Conservation (phyloP, 2,797 vertebrate genomes). For the Hipposideros larvatus region DNA sequence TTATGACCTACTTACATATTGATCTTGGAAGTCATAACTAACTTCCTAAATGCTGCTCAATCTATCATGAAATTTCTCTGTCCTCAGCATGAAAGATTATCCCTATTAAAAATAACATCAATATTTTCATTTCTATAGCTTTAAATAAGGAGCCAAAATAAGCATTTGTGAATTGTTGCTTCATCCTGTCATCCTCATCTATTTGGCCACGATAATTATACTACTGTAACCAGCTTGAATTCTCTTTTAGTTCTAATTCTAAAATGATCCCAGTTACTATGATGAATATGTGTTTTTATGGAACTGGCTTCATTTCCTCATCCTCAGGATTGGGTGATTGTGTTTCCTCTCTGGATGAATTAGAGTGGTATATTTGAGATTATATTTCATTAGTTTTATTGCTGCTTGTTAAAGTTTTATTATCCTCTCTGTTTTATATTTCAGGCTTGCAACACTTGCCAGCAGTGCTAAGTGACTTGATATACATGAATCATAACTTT, state of each 20-base stretch:
- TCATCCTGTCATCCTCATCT: slow-evolving; percentile 60
- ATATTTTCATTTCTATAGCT: slow-evolving; percentile 58
- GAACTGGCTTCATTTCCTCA: slow-evolving; percentile 73
- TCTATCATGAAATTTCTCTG: slow-evolving; percentile 59
- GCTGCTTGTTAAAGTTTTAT: slow-evolving; percentile 84
- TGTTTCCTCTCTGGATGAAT: slow-evolving; percentile 81
- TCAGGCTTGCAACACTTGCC: slow-evolving; percentile 78
- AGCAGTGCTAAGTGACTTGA: slow-evolving; percentile 80
- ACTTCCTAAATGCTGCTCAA: slow-evolving; percentile 12
- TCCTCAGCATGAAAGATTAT: slow-evolving; percentile 47
- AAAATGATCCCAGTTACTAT: slow-evolving; percentile 56
- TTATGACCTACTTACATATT: slow-evolving; percentile 49
- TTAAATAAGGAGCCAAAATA: slow-evolving; percentile 67
- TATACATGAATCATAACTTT: slow-evolving; percentile 81
- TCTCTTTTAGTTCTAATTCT: slow-evolving; percentile 69
- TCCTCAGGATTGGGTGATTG: slow-evolving; percentile 71
- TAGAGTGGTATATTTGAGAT: slow-evolving; percentile 79
- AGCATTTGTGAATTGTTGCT: slow-evolving; percentile 62
- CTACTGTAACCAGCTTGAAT: slow-evolving; percentile 59
- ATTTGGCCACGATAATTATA: slow-evolving; percentile 62
- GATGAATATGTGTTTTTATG: slow-evolving; percentile 76
- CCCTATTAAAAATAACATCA: slow-evolving; percentile 71
- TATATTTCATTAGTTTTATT: slow-evolving; percentile 86
- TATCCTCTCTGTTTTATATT: slow-evolving; percentile 83
- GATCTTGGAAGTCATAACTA: slow-evolving; percentile 65